These are phyloP conservation scores for Phalacrocorax aristotelis DNA, from an alignment of 2,113 vertebrate species.

Conservation along the genomic window DNA sequence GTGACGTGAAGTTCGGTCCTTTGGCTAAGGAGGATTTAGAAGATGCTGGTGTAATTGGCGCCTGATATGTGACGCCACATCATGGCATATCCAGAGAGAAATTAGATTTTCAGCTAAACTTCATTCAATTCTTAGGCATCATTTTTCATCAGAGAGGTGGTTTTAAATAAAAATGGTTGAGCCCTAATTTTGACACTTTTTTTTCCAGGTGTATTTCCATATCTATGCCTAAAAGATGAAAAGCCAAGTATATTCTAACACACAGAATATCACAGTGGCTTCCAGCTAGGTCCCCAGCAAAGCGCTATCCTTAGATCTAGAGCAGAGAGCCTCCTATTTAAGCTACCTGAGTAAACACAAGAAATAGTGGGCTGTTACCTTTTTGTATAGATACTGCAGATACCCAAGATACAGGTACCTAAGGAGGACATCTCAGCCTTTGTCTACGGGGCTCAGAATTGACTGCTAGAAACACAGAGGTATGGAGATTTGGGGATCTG, in stretches of 20 bases:
- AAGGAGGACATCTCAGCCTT: background rate
- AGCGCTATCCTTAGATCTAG: background rate
- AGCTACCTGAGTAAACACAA: background rate
- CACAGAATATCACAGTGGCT: background rate
- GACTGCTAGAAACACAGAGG: background rate
- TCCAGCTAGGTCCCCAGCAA: background rate
- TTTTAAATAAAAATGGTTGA: background rate
- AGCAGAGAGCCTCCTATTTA: background rate
- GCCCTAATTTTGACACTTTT: background rate
- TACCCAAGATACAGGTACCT: background rate
- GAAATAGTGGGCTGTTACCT: background rate
- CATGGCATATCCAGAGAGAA: background rate
- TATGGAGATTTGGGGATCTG: background rate
- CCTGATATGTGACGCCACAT: accelerated
- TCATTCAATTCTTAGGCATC: background rate
- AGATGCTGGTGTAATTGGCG: background rate
- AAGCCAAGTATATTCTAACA: background rate
- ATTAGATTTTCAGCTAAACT: background rate
- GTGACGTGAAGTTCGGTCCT: background rate
- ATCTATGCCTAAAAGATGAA: background rate
- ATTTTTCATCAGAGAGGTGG: background rate
- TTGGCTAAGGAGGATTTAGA: background rate
- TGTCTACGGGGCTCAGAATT: background rate
- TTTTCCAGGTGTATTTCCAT: background rate
- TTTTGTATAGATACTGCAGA: background rate